Evolutionary conservation across 2,888 invertebrate species (phyloP), one percentile per base, ranked within the genome.

Genomic region (Cheilosia soror): DNA sequence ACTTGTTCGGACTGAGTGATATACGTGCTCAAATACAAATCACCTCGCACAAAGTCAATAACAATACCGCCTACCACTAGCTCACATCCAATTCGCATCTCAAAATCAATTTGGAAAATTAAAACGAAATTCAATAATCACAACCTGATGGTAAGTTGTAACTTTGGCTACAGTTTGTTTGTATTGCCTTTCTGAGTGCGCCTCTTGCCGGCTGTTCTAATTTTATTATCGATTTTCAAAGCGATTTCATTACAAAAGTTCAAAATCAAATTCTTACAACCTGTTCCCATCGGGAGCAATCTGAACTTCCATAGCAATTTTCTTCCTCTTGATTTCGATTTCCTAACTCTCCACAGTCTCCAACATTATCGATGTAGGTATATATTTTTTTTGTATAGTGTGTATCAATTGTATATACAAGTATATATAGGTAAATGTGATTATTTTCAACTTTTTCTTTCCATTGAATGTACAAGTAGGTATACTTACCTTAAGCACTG

Each of bases 171-270:
- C 20, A 37, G 51, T 11, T 37, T 33, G 11, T 27, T 44, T 15
- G 33, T 15, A 40, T 7, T 5, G 1, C 44, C 44, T 55, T 44
- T 25, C 15, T 13, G 11, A 13, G 27, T 31, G n/a, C 33, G 31
- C 13, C 4, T 1, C 13, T 29, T 6, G 9, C 6, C 9, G 7
- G 40, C 27, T 44, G 29, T 42, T 57, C 37, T 75, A 71, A 69
- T 57, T 78, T 49, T 29, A 40, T 55, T 78, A 71, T 69, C 63
- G 78, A 71, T 77, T 77, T 47, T 60, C 60, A 53, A 65, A 68
- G n/a, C 42, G 53, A 55, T 68, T 77, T 77, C 60, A 66, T 77
- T 47, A 69, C 27, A 44, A 69, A 77, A 77, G 68, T 68, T 77
- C 31, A 51, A 47, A 42, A 68, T 68, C 15, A 62, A 71, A 69